Evolutionary conservation across 1,140 invertebrate species (phyloP).

Genomic region (Drosophila kohkoa): DNA sequence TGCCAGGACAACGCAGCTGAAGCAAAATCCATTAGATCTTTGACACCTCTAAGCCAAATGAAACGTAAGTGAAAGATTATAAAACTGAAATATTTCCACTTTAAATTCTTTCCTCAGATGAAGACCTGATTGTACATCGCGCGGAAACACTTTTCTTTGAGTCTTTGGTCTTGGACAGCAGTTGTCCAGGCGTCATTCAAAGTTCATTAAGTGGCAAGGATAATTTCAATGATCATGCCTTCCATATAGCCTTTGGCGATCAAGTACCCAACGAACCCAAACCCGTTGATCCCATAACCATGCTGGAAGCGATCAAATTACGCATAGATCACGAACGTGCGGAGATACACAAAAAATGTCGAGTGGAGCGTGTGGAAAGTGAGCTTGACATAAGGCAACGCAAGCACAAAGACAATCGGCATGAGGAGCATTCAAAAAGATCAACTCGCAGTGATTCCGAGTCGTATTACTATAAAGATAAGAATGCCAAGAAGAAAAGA

Average conservation of each 20-base stretch:
- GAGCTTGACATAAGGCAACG: neutral
- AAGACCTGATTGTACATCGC: constrained; percentile 42
- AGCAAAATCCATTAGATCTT: neutral
- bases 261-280: constrained; percentile 41
- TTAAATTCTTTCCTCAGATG: constrained; percentile 13
- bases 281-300: constrained; percentile 66
- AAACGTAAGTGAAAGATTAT: constrained; percentile 18
- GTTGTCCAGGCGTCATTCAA: constrained; percentile 65
- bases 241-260: constrained; percentile 56
- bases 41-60: neutral
- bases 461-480: neutral
- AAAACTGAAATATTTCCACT: neutral
- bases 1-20: neutral
- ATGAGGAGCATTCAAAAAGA: neutral
- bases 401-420: neutral
- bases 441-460: neutral
- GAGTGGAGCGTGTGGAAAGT: neutral
- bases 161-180: constrained; percentile 58
- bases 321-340: constrained; percentile 65
- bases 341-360: constrained; percentile 33
- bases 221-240: constrained; percentile 63
- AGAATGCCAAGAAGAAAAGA: neutral
- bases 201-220: constrained; percentile 48
- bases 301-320: constrained; percentile 70
- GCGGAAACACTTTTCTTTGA: constrained; percentile 45